Conservation (phyloP, 2,888 invertebrate species). For the Philereme vetulata region DNA sequence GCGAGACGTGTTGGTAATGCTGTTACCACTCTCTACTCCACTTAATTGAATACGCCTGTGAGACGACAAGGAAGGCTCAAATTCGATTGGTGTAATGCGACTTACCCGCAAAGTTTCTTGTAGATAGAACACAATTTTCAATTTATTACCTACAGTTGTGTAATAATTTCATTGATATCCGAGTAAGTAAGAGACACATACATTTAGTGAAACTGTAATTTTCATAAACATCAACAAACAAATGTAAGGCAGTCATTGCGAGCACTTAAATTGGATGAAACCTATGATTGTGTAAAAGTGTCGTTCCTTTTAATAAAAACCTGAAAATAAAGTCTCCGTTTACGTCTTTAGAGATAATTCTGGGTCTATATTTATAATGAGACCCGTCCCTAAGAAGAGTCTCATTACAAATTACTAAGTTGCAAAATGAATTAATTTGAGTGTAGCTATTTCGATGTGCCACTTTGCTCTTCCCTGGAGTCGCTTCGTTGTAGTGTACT, state of each 20-base stretch:
- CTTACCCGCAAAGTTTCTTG: slow-evolving; percentile 37
- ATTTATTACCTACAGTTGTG: too few species aligned
- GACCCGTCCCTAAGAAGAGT: background rate
- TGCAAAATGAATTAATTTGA: slow-evolving; percentile 4
- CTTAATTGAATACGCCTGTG: slow-evolving; percentile 58
- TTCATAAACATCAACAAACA: too few species aligned
- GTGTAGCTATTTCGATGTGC: slow-evolving; percentile 15
- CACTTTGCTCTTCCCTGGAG: slow-evolving; percentile 11
- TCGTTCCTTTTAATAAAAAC: background rate
- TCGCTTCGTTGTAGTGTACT: slow-evolving; percentile 18
- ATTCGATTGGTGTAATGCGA: slow-evolving; percentile 48
- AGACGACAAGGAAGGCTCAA: slow-evolving; percentile 45
- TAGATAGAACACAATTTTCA: background rate
- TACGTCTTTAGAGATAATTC: background rate
- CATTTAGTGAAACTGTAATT: too few species aligned
- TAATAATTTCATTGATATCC: too few species aligned
- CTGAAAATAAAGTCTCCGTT: background rate
- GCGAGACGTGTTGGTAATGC: slow-evolving; percentile 50
- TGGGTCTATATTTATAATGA: background rate
- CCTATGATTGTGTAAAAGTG: background rate
- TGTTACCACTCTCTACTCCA: slow-evolving; percentile 50
- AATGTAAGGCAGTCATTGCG: too few species aligned
- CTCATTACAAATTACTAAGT: slow-evolving; percentile 6
- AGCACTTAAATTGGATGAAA: background rate
- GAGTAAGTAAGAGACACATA: too few species aligned